Evolutionary conservation across 2,888 invertebrate genomes (phyloP).

Genomic region (Bhutanitis thaidina): DNA sequence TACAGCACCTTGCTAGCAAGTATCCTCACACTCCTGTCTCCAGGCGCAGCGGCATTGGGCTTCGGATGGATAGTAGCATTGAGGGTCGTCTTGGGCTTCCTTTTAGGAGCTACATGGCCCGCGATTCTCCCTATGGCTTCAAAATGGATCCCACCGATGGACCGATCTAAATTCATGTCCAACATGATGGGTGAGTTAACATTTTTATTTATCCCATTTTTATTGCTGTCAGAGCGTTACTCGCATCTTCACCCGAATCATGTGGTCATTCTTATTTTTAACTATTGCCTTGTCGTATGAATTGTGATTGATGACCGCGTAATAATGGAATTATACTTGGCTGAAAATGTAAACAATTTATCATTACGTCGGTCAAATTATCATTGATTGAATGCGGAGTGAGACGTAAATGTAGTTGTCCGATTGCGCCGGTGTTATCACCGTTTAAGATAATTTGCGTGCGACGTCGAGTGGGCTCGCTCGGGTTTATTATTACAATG

Average conservation of each 20-base stretch:
- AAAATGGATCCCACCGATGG: slow-evolving; percentile 96
- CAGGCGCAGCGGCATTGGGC: slow-evolving; percentile 85
- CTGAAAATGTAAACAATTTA: slow-evolving; percentile 10
- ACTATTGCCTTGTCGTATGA: neutral
- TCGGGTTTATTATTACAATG: slow-evolving; percentile 38
- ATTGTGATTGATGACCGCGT: slow-evolving; percentile 12
- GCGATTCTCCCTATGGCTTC: slow-evolving; percentile 96
- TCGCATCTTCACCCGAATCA: neutral
- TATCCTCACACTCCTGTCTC: slow-evolving; percentile 89
- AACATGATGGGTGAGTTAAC: slow-evolving; percentile 90
- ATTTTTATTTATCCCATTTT: neutral
- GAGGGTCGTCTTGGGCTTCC: slow-evolving; percentile 87
- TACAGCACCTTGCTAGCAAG: slow-evolving; percentile 92
- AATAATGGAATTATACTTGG: slow-evolving; percentile 3
- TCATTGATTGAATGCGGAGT: neutral
- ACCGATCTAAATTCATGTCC: slow-evolving; percentile 95
- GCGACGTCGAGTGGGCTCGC: slow-evolving; percentile 22
- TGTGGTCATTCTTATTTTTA: slow-evolving; percentile 22
- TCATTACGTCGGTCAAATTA: slow-evolving; percentile 6
- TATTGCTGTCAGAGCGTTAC: too few species aligned
- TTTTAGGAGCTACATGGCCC: slow-evolving; percentile 95
- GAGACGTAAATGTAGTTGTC: too few species aligned
- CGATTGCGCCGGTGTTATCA: slow-evolving; percentile 10
- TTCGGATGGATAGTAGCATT: slow-evolving; percentile 85
- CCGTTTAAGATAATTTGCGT: slow-evolving; percentile 1